Conservation (phyloP, 37 sponge, comb jelly and placozoan species). For the Lycopodina hypogea region DNA sequence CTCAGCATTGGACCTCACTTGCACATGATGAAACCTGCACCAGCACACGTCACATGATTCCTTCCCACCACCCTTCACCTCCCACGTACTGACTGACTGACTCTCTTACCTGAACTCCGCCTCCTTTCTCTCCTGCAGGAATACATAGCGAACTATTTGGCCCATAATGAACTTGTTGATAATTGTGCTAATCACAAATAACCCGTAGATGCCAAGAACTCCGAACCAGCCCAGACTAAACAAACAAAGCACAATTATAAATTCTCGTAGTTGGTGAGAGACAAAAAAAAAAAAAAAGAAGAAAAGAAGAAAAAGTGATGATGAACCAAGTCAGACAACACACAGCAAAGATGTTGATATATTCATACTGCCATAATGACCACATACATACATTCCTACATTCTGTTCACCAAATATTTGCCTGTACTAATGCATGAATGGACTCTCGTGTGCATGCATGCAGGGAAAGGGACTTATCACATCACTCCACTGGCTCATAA, state of each 20-base stretch:
- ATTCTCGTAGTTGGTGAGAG: neutral
- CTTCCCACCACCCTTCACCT: neutral
- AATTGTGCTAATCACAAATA: conserved; percentile 57
- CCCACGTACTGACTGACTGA: neutral
- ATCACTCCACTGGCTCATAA: too few species aligned
- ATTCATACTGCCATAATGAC: too few species aligned
- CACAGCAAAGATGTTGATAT: too few species aligned
- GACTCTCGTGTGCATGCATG: too few species aligned
- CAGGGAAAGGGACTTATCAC: too few species aligned
- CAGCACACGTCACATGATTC: neutral
- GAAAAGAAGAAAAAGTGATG: neutral
- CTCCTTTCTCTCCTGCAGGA: conserved; percentile 69
- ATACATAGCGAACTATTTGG: conserved; percentile 56
- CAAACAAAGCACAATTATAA: neutral
- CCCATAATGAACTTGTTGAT: conserved; percentile 82
- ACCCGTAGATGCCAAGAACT: conserved; percentile 53
- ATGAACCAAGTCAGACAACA: too few species aligned
- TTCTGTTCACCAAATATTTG: too few species aligned
- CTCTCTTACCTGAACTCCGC: conserved; percentile 84
- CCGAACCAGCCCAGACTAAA: conserved; percentile 38
- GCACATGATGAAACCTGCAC: conserved; percentile 80
- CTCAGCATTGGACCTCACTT: conserved; percentile 73
- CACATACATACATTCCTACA: too few species aligned
- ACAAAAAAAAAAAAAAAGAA: neutral
- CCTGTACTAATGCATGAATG: too few species aligned